Evolutionary conservation across 2,888 invertebrate species (phyloP), one percentile per base, ranked within the genome.

Genomic region (Drosophila kuntzei): DNA sequence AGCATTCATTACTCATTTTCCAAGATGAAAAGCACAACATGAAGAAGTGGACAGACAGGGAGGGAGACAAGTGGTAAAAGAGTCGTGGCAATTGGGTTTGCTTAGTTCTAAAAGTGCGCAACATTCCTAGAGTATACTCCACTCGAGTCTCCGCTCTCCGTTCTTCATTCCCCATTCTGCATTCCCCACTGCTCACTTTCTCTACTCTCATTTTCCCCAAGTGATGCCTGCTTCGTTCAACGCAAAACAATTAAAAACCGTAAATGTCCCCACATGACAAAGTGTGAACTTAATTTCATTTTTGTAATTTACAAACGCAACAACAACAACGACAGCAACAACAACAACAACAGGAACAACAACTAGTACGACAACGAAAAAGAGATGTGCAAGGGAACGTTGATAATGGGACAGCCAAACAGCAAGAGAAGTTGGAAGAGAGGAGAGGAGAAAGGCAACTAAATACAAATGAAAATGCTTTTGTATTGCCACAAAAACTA

Each of bases 251-350:
- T 87, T 87, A 89, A 89, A 89, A 85, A 72, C 84, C 89, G 78
- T 88, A 85, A 85, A 89, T 89, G 89, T 85, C 84, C 84, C 87
- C 84, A 87, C 84, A 85, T 85, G 84, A 85, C 84, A 89, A 88
- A 82, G 88, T 89, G 88, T 89, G 86, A 86, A 88, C 86, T 86
- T 88, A 87, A 88, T 88, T 88, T 86, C 87, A 89, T 87, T 86
- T 85, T 86, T 80, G 88, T 80, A 87, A 87, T 87, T 87, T 87
- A 76, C 85, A 81, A 76, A 80, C 79, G 79, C 76, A 85, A 76
- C 79, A 68, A 64, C 59, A 43, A 51, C 53, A 62, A 37, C 20
- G 36, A 29, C 36, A 41, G 34, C 36, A 34, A 44, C 44, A 57
- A 14, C 20, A 49, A 41, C 25, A 50, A 47, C 22, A 55, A 50